Base-by-base conservation (phyloP, 2,888 invertebrate species). In the Drosophila anomalata region DNA sequence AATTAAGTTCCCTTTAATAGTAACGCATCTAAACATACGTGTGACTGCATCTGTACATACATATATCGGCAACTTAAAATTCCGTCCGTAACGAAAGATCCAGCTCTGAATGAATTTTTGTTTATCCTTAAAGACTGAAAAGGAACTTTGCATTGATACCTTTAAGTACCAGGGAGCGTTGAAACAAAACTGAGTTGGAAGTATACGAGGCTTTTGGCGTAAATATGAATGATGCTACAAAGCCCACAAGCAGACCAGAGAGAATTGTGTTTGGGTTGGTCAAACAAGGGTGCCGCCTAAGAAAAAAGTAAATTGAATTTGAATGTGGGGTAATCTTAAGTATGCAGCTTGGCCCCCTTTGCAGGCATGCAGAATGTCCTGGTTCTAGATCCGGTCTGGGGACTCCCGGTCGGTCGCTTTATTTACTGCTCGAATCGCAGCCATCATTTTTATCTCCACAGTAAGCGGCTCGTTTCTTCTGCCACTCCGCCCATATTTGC, bases 251-350 rank as follows among this genome's bases (percentile, higher is more conserved):
- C 44, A 22, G 29, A 55, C 20, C 17, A n/a, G 11, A 29, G 17
- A 14, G 48, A 31, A 31, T 20, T 62, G 48, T 22, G 31, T 22
- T 9, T 47, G 31, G 8, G 11, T 24, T 26, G 52, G 67, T 66
- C 75, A 67, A 59, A 71, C 77, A 79, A 78, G 72, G 74, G 76
- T 62, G 29, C 29, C 52, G 46, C 26, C 24, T 26, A 39, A 12
- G 60, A 41, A 63, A 55, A 48, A 69, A 63, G 71, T 71, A 78
- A 78, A 84, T 86, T 86, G 75, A 88, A 82, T 88, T 88, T 86
- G 69, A 75, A 60, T 67, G 73, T 67, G 65, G 57, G 22, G 52
- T 62, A 36, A 44, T 46, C 57, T 58, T 69, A 20, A 29, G 42
- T 47, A 41, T 61, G 53, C 8, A 9, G 41, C 8, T n/a, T 12